Conservation (phyloP, 1,140 invertebrate genomes). For the Copidosoma floridanum region DNA sequence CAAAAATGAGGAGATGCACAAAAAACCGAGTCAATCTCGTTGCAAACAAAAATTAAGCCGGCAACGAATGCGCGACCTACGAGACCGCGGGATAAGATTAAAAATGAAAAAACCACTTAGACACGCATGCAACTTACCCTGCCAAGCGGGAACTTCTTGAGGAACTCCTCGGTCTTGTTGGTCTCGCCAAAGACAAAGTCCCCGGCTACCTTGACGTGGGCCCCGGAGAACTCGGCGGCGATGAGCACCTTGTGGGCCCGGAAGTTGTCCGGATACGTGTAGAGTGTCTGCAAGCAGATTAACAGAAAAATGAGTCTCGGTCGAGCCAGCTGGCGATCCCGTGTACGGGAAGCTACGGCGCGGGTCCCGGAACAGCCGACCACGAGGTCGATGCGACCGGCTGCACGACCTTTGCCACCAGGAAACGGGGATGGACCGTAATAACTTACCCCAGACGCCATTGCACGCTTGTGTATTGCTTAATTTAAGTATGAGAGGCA, state of each 20-base stretch:
- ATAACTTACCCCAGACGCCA: slow-evolving; percentile 62
- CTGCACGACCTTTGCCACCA: slow-evolving; percentile 43
- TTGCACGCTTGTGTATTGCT: too few relatives aligned
- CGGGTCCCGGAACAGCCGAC: background rate
- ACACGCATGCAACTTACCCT: slow-evolving; percentile 67
- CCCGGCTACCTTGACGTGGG: slow-evolving; percentile 78
- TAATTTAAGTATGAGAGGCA: too few relatives aligned
- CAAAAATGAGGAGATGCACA: too few relatives aligned
- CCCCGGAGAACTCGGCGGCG: slow-evolving; percentile 91
- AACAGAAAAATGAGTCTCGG: slow-evolving; percentile 1
- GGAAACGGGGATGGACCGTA: too few relatives aligned
- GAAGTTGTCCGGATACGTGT: slow-evolving; percentile 95
- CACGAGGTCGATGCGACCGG: slow-evolving; percentile 47
- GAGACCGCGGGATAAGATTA: too few relatives aligned
- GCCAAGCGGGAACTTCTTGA: slow-evolving; percentile 92
- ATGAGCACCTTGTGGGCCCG: slow-evolving; percentile 91
- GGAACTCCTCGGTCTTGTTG: slow-evolving; percentile 82
- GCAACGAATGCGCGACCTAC: too few relatives aligned
- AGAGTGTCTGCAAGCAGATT: slow-evolving; percentile 81
- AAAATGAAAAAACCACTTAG: too few relatives aligned
- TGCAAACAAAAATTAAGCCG: too few relatives aligned
- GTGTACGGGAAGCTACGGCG: background rate
- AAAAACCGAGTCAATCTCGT: too few relatives aligned
- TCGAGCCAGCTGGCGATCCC: background rate
- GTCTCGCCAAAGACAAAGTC: slow-evolving; percentile 92